phyloP scores from a whole-genome alignment of 1,140 invertebrate species.

The Oppia nitens region DNA sequence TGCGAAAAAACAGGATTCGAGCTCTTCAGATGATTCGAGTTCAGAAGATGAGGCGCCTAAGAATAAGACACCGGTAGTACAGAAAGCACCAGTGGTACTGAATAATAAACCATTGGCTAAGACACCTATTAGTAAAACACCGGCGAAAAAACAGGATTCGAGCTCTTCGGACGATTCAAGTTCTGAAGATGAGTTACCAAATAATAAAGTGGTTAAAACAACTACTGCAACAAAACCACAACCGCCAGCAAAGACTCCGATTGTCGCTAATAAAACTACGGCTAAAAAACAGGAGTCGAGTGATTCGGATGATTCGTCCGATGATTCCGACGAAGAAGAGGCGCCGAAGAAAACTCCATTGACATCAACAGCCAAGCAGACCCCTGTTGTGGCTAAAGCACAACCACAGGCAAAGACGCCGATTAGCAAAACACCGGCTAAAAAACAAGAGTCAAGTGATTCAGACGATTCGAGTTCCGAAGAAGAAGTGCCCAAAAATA shows the following conservation, averaged over 20 bases:
- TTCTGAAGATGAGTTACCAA: constrained; percentile 1
- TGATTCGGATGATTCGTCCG: background rate
- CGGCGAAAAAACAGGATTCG: background rate
- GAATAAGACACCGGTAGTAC: background rate
- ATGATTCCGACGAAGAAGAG: background rate
- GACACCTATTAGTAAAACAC: too few relatives aligned
- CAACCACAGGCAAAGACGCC: background rate
- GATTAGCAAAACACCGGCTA: too few relatives aligned
- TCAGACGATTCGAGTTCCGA: background rate
- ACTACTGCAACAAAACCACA: background rate
- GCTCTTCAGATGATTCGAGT: constrained; percentile 7
- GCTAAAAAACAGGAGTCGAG: background rate
- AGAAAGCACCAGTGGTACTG: too few relatives aligned
- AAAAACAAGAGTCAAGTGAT: background rate
- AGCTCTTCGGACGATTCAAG: background rate
- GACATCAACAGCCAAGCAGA: background rate
- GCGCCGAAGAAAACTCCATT: background rate
- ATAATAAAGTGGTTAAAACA: background rate
- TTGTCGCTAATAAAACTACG: background rate
- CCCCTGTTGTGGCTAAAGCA: constrained; percentile 1
- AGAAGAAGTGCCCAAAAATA: background rate
- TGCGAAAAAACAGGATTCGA: background rate
- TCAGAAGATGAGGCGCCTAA: background rate
- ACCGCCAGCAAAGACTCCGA: background rate
- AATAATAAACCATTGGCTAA: too few relatives aligned